These are phyloP conservation scores for Catocala nupta DNA, from an alignment of 2,888 invertebrate genomes.

Conservation along the genomic window DNA sequence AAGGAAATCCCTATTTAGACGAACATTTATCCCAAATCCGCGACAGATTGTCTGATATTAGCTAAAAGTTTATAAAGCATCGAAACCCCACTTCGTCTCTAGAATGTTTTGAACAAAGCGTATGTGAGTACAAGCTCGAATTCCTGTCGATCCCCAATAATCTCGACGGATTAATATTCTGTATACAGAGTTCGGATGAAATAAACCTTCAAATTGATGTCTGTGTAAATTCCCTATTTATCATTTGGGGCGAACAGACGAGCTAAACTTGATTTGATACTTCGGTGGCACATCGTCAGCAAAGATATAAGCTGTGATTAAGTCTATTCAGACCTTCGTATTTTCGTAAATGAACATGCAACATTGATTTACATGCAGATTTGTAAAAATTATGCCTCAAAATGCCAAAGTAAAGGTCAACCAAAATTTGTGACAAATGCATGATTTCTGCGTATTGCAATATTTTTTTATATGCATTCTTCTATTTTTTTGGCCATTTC, in stretches of 20 bases:
- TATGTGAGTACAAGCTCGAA: background rate
- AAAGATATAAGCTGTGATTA: background rate
- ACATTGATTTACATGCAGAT: no score
- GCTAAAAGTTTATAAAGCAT: background rate
- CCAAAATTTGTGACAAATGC: no score
- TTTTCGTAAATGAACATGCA: no score
- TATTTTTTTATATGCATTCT: no score
- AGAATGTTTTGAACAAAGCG: conserved; percentile 21
- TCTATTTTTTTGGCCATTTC: no score
- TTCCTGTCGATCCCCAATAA: conserved; percentile 25
- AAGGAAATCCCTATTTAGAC: background rate
- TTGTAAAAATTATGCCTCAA: no score
- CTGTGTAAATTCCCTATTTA: conserved; percentile 27
- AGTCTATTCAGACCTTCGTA: background rate
- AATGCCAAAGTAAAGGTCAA: no score
- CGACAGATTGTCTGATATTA: background rate
- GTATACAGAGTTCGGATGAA: conserved; percentile 16
- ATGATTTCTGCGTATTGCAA: no score
- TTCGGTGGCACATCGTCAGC: background rate
- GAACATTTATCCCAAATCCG: background rate
- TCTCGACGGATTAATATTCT: conserved; percentile 40
- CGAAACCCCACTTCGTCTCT: conserved; percentile 14
- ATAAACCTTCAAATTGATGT: conserved; percentile 40
- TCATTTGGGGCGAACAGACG: conserved; percentile 1
- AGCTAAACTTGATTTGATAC: background rate